Evolutionary conservation across 2,888 invertebrate species (phyloP), one percentile per base, ranked within the genome.

Genomic region (Deroplatys truncata): DNA sequence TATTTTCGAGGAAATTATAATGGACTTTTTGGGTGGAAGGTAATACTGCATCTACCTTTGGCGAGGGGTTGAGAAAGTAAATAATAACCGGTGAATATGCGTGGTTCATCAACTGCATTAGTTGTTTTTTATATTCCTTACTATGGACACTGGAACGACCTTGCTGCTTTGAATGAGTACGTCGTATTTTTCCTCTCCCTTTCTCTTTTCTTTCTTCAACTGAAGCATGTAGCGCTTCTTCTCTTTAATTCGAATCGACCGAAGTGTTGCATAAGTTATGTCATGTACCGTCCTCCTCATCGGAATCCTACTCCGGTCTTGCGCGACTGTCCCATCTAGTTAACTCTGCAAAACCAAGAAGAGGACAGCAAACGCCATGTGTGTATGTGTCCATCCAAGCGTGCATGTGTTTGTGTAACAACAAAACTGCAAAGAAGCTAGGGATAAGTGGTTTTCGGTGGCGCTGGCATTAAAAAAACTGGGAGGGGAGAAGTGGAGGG

Each of bases 351-450:
- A 72, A 72, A 72, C 56, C 56, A 72, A 72, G 56, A 72, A 16
- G 56, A 72, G 56, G 56, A 72, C 15, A 56, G 8, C 15, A 56
- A 56, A 56, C 56, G 56, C 15, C 5, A 56, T 72, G 56, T 72
- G 25, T 72, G 56, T 56, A 20, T 82, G 87, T 31, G 82, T 82
- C 82, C 86, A 83, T 82, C 82, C 82, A 83, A 82, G 87, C 87
- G 87, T 87, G 28, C 28, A 28, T 87, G 28, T 87, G 87, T 87
- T 87, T 87, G 87, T 87, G 43, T 87, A 87, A 83, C 87, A 83
- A 87, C 87, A 82, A 82, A 86, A 86, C 43, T 20, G 86, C 29
- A 82, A 56, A 56, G 56, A 56, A 86, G 82, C 56, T 28, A 49
- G 82, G 56, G 16, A 86, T 28, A 86, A 86, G 86, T 86, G 86